phyloP scores from a whole-genome alignment of 2,797 vertebrate genomes.

The Sylvia borin region DNA sequence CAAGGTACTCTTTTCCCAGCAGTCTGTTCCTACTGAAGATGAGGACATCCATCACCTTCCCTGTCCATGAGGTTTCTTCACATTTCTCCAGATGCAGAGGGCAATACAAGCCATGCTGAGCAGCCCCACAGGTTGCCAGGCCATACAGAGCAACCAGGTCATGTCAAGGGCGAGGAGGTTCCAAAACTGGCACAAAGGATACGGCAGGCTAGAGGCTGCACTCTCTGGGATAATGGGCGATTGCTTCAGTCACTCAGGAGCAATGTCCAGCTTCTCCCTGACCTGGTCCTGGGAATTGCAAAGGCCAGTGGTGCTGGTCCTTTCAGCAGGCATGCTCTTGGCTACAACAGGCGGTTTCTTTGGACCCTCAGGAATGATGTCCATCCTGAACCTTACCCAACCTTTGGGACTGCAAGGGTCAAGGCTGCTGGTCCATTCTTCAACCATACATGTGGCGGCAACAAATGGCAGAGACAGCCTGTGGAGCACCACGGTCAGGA shows the following conservation, averaged over 20 bases:
- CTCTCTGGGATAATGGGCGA: background rate
- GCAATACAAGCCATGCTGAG: background rate
- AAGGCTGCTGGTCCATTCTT: background rate
- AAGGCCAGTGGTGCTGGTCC: background rate
- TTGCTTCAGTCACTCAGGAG: background rate
- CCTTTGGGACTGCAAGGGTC: background rate
- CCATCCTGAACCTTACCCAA: background rate
- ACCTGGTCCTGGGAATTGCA: background rate
- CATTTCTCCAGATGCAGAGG: background rate
- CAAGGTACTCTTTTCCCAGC: background rate
- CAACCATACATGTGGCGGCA: fast-evolving
- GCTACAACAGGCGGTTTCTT: fast-evolving
- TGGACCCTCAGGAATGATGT: fast-evolving
- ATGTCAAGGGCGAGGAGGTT: background rate
- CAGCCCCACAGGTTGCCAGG: background rate
- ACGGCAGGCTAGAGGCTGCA: background rate
- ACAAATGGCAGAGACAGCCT: background rate
- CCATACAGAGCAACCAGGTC: background rate
- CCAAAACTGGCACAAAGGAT: background rate
- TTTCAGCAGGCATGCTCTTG: background rate
- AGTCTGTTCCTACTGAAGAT: background rate
- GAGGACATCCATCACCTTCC: background rate
- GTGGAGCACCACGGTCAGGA: background rate
- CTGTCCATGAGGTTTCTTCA: background rate
- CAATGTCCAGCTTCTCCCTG: background rate